Evolutionary conservation across 2,113 vertebrate genomes (phyloP).

Genomic region (Sakesphorus luctuosus): DNA sequence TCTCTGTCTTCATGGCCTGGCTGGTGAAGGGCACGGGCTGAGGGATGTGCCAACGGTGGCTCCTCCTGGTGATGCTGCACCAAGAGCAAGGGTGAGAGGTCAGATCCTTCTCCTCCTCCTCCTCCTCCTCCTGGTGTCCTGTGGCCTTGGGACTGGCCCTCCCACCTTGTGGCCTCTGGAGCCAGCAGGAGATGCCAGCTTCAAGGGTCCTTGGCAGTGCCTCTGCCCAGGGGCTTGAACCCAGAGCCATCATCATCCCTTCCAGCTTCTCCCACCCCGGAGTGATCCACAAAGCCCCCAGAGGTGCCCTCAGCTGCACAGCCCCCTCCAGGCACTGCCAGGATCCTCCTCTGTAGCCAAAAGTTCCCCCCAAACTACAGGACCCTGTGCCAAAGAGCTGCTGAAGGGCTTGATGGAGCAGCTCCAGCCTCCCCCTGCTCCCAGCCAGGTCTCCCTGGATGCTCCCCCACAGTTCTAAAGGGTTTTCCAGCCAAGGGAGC

Average conservation of each 20-base stretch:
- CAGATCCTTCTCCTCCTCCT: background rate
- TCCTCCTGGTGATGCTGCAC: background rate
- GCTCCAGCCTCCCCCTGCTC: background rate
- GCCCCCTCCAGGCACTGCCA: background rate
- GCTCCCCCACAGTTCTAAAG: background rate
- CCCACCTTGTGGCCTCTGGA: rapidly evolving
- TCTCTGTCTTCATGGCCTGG: constrained; percentile 42
- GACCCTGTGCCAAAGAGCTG: no score
- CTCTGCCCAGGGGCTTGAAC: background rate
- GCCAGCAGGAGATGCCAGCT: background rate
- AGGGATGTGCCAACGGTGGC: background rate
- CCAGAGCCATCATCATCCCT: background rate
- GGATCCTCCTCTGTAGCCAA: background rate
- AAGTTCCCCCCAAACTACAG: background rate
- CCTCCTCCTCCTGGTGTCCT: background rate
- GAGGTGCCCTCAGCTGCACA: background rate
- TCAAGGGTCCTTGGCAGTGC: background rate
- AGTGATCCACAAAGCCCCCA: background rate
- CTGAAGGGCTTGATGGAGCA: background rate
- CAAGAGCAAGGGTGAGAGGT: background rate
- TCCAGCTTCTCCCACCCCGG: background rate
- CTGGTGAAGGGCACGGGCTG: background rate
- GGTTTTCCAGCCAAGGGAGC: background rate
- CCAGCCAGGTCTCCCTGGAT: background rate
- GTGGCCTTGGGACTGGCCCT: rapidly evolving